Conservation (phyloP, 2,888 invertebrate genomes). For the Dichetophora obliterata region DNA sequence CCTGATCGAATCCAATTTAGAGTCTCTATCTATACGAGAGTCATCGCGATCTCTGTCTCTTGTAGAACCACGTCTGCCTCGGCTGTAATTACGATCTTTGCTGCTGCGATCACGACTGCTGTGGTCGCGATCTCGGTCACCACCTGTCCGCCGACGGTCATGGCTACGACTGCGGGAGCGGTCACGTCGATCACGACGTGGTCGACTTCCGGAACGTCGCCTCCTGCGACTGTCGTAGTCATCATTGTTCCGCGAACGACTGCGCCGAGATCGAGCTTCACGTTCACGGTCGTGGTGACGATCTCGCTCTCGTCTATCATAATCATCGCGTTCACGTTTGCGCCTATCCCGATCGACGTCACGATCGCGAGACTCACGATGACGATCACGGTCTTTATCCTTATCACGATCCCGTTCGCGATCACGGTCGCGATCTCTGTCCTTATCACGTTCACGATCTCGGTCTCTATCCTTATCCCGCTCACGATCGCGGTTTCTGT, state of each 20-base stretch:
- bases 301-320: conserved; percentile 61
- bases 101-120: conserved; percentile 65
- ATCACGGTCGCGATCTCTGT: conserved; percentile 48
- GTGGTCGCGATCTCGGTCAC: conserved; percentile 68
- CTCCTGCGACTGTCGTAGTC: conserved; percentile 59
- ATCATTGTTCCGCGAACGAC: conserved; percentile 66
- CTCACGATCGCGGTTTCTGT: conserved; percentile 51
- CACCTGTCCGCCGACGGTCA: conserved; percentile 52
- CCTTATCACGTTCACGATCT: conserved; percentile 41
- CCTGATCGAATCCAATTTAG: conserved; percentile 59
- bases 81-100: conserved; percentile 65
- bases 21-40: conserved; percentile 51
- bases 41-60: conserved; percentile 62
- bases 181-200: conserved; percentile 66
- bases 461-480: conserved; percentile 41
- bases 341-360: conserved; percentile 64
- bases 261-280: conserved; percentile 72
- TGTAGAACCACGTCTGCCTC: conserved; percentile 67
- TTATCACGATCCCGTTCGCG: conserved; percentile 65
- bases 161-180: conserved; percentile 67
- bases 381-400: conserved; percentile 41
- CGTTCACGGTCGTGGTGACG: conserved; percentile 67
- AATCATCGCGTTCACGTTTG: conserved; percentile 59
- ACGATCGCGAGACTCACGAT: conserved; percentile 51
- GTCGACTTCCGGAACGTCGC: conserved; percentile 60